Percentiles rank a stretch among this genome's conserved stretches.
These are phyloP conservation scores for Idaea dimidiata DNA, from an alignment of 2,888 invertebrate species.

Conservation along the genomic window DNA sequence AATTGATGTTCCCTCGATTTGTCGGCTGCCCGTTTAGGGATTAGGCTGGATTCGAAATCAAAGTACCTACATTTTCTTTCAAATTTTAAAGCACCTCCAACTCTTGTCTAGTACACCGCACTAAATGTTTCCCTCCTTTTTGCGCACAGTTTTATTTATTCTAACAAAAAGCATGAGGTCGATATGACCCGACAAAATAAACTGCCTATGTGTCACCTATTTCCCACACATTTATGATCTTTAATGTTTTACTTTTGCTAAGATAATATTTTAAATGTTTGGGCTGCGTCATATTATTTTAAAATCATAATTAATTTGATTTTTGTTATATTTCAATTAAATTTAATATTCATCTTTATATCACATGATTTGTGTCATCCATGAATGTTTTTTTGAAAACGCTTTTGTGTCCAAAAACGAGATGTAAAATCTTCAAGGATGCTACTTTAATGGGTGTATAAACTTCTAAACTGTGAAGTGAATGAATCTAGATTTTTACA, in stretches of 20 bases:
- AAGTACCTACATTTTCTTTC: conserved; percentile 43
- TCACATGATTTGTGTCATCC: conserved; percentile 11
- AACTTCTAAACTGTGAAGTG: not conserved
- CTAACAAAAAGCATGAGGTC: conserved; percentile 59
- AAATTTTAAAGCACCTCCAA: conserved; percentile 60
- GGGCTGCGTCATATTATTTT: conserved; percentile 21
- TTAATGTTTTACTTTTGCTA: conserved; percentile 14
- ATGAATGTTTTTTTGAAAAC: not conserved
- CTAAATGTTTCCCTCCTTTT: conserved; percentile 64
- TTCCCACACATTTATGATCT: conserved; percentile 20
- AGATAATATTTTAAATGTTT: conserved; percentile 17
- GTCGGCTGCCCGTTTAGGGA: conserved; percentile 37
- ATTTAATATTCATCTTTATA: conserved; percentile 1
- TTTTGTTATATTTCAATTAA: conserved; percentile 13
- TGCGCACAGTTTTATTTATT: conserved; percentile 58
- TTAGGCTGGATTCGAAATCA: conserved; percentile 44
- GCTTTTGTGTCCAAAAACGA: not conserved
- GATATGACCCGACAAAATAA: conserved; percentile 41
- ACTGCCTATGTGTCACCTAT: conserved; percentile 39
- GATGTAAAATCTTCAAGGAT: not conserved
- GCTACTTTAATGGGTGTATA: not conserved
- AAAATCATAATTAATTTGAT: not conserved
- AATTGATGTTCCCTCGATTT: conserved; percentile 62
- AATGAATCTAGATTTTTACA: not conserved
- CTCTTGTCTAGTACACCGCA: conserved; percentile 65